These are phyloP conservation scores for Erannis defoliaria DNA, from an alignment of 2,888 invertebrate species.

Conservation along the genomic window DNA sequence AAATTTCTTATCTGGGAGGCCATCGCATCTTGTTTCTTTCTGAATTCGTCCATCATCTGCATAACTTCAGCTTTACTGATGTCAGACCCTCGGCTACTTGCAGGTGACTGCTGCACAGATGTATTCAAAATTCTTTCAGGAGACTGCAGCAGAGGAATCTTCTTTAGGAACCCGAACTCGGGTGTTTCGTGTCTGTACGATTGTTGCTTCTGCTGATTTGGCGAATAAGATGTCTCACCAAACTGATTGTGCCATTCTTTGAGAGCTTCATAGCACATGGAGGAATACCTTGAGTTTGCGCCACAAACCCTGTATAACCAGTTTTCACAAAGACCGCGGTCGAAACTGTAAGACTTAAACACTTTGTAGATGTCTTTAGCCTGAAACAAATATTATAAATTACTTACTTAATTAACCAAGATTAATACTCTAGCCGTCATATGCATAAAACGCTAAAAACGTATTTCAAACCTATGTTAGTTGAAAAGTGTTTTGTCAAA, in stretches of 20 bases:
- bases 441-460: too few species aligned
- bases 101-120: not conserved
- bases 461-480: too few species aligned
- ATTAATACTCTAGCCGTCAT: too few species aligned
- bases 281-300: not conserved
- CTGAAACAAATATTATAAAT: slow-evolving; percentile 1
- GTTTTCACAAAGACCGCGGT: not conserved
- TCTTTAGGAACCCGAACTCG: not conserved
- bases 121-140: not conserved
- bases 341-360: not conserved
- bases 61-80: slow-evolving; percentile 7
- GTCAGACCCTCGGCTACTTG: not conserved
- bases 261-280: not conserved
- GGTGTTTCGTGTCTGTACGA: not conserved
- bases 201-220: not conserved
- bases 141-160: not conserved
- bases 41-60: slow-evolving; percentile 12
- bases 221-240: not conserved
- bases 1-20: not conserved
- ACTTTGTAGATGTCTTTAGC: not conserved
- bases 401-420: too few species aligned
- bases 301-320: not conserved
- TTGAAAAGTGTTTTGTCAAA: too few species aligned
- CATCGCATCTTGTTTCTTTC: slow-evolving; percentile 13
- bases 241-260: not conserved